Evolutionary conservation across 2,888 invertebrate species (phyloP).

Genomic region (Tromatobia lineatoria): DNA sequence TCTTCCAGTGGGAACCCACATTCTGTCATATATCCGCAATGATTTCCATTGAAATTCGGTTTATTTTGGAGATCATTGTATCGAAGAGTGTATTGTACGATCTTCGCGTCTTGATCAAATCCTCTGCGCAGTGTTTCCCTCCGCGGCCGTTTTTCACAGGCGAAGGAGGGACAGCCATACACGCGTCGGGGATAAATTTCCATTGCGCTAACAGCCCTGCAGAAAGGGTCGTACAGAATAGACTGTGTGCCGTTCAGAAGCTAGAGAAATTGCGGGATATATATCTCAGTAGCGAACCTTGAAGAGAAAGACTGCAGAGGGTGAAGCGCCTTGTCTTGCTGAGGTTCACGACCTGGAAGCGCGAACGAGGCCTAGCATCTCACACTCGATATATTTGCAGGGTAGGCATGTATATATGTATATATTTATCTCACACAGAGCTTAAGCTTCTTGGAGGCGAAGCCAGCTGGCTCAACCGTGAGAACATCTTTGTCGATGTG

Average conservation of each 20-base stretch:
- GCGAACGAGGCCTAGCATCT: conserved; percentile 25
- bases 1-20: too few species aligned
- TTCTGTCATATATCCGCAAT: too few species aligned
- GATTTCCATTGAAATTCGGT: neutral
- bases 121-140: neutral
- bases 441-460: conserved; percentile 10
- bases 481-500: conserved; percentile 24
- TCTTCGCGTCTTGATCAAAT: neutral
- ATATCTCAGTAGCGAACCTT: conserved; percentile 7
- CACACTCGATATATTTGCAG: conserved; percentile 22
- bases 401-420: conserved; percentile 9
- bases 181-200: conserved; percentile 44
- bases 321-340: conserved; percentile 3
- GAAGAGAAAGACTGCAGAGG: neutral
- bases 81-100: neutral
- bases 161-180: neutral
- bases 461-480: conserved; percentile 11
- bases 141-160: neutral
- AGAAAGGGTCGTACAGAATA: conserved; percentile 18
- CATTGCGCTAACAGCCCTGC: conserved; percentile 11
- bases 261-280: conserved; percentile 43
- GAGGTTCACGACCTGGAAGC: conserved; percentile 19
- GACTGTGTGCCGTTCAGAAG: neutral
- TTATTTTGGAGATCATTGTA: neutral
- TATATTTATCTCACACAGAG: conserved; percentile 1